Evolutionary conservation across 2,888 invertebrate genomes (phyloP).

Genomic region (Eristalis pertinax): DNA sequence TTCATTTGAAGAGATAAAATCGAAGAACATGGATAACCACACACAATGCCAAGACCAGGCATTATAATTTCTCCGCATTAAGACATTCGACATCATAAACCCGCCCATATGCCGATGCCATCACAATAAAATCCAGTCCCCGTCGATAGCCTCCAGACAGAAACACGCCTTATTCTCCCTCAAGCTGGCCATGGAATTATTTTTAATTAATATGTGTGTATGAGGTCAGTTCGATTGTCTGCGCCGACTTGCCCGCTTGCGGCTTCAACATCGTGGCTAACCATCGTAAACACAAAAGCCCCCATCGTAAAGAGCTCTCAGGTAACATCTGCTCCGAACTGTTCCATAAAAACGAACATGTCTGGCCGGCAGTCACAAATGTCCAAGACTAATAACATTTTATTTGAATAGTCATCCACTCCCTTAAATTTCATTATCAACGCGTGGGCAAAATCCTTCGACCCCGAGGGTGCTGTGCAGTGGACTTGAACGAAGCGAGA

Average conservation of each 20-base stretch:
- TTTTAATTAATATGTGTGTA: neutral
- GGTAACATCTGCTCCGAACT: slow-evolving; percentile 39
- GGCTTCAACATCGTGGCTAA: neutral
- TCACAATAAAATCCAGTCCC: too few species aligned
- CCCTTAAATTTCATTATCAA: slow-evolving; percentile 22
- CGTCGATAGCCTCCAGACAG: too few species aligned
- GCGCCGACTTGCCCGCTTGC: neutral
- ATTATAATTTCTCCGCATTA: too few species aligned
- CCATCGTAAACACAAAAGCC: neutral
- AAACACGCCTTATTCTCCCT: too few species aligned
- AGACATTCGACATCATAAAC: too few species aligned
- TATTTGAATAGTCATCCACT: slow-evolving; percentile 27
- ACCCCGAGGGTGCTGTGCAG: slow-evolving; percentile 17
- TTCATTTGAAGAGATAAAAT: too few species aligned
- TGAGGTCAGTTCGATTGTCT: neutral
- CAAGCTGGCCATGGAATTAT: too few species aligned
- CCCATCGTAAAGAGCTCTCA: neutral
- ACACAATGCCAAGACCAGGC: too few species aligned
- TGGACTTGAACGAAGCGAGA: slow-evolving; percentile 25
- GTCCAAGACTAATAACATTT: slow-evolving; percentile 44
- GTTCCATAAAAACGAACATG: slow-evolving; percentile 18
- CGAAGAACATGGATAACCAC: too few species aligned
- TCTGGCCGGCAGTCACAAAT: slow-evolving; percentile 24
- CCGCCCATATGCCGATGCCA: too few species aligned
- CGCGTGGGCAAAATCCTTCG: slow-evolving; percentile 3